Conservation (phyloP, 2,113 vertebrate genomes). For the Mola mola region DNA sequence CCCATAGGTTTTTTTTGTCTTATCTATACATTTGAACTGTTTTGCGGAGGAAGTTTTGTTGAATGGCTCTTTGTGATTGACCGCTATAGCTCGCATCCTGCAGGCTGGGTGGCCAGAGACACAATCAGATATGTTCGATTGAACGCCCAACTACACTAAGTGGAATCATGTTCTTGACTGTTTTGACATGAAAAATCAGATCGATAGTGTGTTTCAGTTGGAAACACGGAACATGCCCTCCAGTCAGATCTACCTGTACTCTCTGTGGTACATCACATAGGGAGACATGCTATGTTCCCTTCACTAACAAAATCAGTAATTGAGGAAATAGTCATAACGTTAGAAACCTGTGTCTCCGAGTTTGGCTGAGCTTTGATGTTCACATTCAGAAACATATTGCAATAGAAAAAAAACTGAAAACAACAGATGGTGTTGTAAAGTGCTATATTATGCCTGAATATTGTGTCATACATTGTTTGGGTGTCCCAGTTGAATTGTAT, state of each 20-base stretch:
- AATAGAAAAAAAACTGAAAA: conserved; percentile 52
- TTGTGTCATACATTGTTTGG: conserved; percentile 57
- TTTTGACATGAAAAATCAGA: conserved; percentile 33
- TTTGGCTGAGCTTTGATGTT: conserved; percentile 44
- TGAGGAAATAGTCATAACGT: conserved; percentile 18
- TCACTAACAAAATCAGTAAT: conserved; percentile 32
- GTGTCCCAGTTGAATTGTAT: conserved; percentile 38
- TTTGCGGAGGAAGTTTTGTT: conserved; percentile 41
- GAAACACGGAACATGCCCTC: conserved; percentile 4
- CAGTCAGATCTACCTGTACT: conserved; percentile 18
- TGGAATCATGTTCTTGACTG: conserved; percentile 25
- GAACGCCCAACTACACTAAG: conserved; percentile 15
- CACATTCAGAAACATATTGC: conserved; percentile 48
- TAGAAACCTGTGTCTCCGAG: conserved; percentile 35
- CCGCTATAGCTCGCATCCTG: conserved; percentile 46
- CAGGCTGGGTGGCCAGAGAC: conserved; percentile 58
- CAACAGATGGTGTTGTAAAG: conserved; percentile 62
- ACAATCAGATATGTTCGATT: conserved; percentile 43
- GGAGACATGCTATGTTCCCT: conserved; percentile 1
- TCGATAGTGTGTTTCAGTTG: conserved; percentile 9
- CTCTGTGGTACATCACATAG: conserved; percentile 12
- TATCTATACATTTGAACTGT: conserved; percentile 71
- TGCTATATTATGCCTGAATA: conserved; percentile 48
- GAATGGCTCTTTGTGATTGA: conserved; percentile 69
- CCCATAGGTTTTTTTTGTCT: conserved; percentile 45